Base-by-base conservation (phyloP, 37 sponge, comb jelly and placozoan species). In the Crambe crambe region DNA sequence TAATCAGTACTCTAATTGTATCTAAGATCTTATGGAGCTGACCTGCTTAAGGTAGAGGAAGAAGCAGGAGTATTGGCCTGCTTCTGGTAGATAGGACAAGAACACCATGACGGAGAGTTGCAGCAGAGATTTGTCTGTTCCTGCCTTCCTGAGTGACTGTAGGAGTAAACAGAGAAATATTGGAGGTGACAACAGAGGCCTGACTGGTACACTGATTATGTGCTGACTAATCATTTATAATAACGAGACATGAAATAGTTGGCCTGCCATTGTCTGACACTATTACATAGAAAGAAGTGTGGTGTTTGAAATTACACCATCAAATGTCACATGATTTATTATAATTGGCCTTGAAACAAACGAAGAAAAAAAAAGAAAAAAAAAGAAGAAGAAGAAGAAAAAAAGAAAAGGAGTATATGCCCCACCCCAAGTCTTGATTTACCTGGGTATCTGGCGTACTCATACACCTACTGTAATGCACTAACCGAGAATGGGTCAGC, bases 31-130 rank as follows among this genome's bases (percentile, higher is more conserved):
- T n/a, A n/a, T n/a, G n/a, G n/a, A n/a, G n/a, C 51, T 15, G 12
- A 95, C 95, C 85, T 91, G 82, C 69, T 70, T 77, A 34, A 95
- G 87, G 66, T 95, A 95, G 72, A 95, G 84, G 60, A 95, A 95
- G 80, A 95, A 78, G 39, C 96, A 95, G 3, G 93, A 92, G 86
- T 95, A 95, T 67, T 95, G 92, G 3, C 90, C 92, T 43, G 96
- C 96, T 75, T 95, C 96, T 2, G 96, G 92, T 8, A 95, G 78
- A 71, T 92, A 95, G 63, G 96, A 95, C 63, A 95, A 80, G 58
- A 95, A 86, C 41, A 96, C 92, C 54, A 92, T 82, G 34, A 92
- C 51, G 56, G 89, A 89, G 47, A 95, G 78, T 8, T 66, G 78
- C 8, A 96, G 84, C 29, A 96, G 80, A n/a, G 58, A 42, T 9